These are phyloP conservation scores for Anoncus sp. DNA, from an alignment of 2,888 invertebrate species.

Conservation along the genomic window DNA sequence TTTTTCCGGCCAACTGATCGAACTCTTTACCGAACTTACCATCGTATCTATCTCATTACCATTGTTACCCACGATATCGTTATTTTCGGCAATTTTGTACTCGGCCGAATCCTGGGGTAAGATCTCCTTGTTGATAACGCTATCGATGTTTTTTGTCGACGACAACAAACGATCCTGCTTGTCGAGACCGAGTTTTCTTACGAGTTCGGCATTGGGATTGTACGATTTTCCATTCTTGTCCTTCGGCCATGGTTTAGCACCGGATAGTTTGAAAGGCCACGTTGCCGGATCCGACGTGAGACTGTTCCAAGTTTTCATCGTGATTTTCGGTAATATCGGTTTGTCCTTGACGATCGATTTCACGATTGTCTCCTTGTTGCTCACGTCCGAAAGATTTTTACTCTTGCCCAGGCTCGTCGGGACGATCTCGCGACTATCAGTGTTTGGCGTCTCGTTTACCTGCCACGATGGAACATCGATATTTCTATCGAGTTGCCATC, in stretches of 20 bases:
- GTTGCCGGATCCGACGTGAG: constrained; percentile 79
- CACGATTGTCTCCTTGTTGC: constrained; percentile 40
- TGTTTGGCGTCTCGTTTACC: constrained; percentile 52
- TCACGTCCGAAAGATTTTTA: constrained; percentile 55
- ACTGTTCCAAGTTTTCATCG: constrained; percentile 77
- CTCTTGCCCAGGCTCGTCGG: constrained; percentile 43
- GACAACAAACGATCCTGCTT: constrained; percentile 66
- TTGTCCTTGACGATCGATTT: constrained; percentile 58
- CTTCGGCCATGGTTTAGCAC: constrained; percentile 79
- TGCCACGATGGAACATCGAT: constrained; percentile 57
- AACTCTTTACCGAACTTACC: constrained; percentile 56
- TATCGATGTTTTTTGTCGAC: constrained; percentile 40
- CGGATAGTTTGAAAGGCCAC: constrained; percentile 79
- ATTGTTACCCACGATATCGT: neutral
- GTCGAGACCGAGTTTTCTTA: constrained; percentile 77
- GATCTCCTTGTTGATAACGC: constrained; percentile 22
- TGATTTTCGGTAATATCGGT: constrained; percentile 70
- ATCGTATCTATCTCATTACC: constrained; percentile 33
- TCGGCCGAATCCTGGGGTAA: constrained; percentile 39
- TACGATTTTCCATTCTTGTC: constrained; percentile 79
- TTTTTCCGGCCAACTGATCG: constrained; percentile 69
- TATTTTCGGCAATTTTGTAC: constrained; percentile 42
- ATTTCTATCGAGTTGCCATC: constrained; percentile 54
- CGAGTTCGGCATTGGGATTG: constrained; percentile 79
- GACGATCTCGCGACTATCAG: constrained; percentile 30